A percentile compares a stretch with the other conserved stretches of the same genome.
These are phyloP conservation scores for Diorhabda sublineata DNA, from an alignment of 1,140 invertebrate genomes.

Conservation along the genomic window DNA sequence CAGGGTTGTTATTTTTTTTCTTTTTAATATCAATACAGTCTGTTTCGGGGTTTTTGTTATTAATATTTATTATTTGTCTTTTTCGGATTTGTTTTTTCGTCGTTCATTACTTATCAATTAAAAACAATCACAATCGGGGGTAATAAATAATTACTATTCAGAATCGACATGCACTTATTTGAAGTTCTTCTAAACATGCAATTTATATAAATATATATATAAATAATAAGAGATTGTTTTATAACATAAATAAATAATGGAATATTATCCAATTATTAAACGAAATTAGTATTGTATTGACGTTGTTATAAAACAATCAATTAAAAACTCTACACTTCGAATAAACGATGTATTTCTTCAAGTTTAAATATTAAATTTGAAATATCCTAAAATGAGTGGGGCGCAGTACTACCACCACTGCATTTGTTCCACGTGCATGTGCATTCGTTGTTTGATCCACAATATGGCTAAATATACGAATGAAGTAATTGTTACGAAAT, in stretches of 20 bases:
- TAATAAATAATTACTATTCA: constrained; percentile 19
- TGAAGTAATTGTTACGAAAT: constrained; percentile 45
- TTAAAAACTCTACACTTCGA: not conserved
- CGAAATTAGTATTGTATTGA: too few relatives aligned
- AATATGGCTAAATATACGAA: constrained; percentile 43
- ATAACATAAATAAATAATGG: constrained; percentile 5
- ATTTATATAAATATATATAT: constrained; percentile 19
- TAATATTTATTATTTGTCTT: not conserved
- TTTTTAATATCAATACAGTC: constrained; percentile 22
- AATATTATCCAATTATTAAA: not conserved
- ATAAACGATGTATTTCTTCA: not conserved
- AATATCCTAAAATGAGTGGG: constrained; percentile 7
- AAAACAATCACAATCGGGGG: constrained; percentile 4
- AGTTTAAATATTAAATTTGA: not conserved
- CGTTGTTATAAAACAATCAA: not conserved
- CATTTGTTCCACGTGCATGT: constrained; percentile 43
- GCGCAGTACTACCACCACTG: constrained; percentile 41
- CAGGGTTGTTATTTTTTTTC: constrained; percentile 18
- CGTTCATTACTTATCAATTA: constrained; percentile 7
- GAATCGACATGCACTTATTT: constrained; percentile 8
- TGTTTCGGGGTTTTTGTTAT: constrained; percentile 24
- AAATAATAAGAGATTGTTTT: constrained; percentile 14
- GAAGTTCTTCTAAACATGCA: constrained; percentile 15
- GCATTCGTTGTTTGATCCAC: constrained; percentile 46
- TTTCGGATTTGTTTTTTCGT: constrained; percentile 16